These are phyloP conservation scores for Rhabdomys dilectus DNA, from an alignment of 2,113 vertebrate species.

Conservation along the genomic window DNA sequence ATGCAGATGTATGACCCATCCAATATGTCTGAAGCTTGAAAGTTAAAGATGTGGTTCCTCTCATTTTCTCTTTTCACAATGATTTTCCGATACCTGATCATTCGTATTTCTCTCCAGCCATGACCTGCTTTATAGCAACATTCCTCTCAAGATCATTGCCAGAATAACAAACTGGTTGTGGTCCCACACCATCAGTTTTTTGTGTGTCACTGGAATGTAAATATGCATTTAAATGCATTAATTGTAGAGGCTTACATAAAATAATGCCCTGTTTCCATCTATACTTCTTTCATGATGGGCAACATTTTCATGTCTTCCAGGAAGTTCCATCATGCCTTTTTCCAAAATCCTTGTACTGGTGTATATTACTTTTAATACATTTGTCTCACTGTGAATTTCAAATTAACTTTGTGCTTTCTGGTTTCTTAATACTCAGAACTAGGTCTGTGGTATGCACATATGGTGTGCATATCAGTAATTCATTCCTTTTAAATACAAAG, in stretches of 20 bases:
- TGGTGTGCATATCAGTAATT: not conserved
- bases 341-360: not conserved
- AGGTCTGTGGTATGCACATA: not conserved
- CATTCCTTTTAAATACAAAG: not conserved
- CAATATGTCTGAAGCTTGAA: not conserved
- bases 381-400: slow-evolving; percentile 4
- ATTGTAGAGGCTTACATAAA: not conserved
- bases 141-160: not conserved
- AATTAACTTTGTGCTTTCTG: not conserved
- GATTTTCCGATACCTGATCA: not conserved
- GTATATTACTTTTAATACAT: not conserved
- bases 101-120: not conserved
- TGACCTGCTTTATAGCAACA: not conserved
- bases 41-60: not conserved
- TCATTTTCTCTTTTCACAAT: not conserved
- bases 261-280: not conserved
- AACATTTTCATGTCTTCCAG: not conserved
- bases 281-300: not conserved
- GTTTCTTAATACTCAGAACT: not conserved
- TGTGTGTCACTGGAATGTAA: not conserved
- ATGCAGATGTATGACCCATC: not conserved
- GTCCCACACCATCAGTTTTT: not conserved
- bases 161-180: not conserved
- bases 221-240: not conserved
- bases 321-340: not conserved